phyloP scores from a whole-genome alignment of 2,888 invertebrate species.

The Entomobrya proxima region DNA sequence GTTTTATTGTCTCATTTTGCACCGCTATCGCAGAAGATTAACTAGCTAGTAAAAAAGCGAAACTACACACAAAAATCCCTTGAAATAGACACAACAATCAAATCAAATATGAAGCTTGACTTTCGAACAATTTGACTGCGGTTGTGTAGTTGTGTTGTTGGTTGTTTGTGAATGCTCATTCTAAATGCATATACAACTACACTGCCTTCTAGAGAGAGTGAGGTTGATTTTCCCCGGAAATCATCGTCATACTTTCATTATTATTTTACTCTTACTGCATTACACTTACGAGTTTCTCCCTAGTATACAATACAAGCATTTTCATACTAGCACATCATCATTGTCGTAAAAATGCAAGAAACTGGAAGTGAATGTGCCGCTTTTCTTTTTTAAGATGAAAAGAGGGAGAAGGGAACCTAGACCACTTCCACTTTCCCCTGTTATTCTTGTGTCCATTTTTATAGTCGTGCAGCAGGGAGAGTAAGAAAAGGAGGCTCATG shows the following conservation, averaged over 20 bases:
- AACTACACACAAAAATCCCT: not conserved
- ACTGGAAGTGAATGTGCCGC: slow-evolving; percentile 25
- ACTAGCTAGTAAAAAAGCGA: not conserved
- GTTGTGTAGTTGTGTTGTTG: not conserved
- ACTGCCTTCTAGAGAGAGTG: too few species aligned
- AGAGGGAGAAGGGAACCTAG: not conserved
- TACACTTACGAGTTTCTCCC: not conserved
- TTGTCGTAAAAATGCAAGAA: slow-evolving; percentile 60
- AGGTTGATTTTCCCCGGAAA: not conserved
- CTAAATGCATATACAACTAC: too few species aligned
- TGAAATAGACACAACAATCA: slow-evolving; percentile 31
- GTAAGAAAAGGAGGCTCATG: slow-evolving; percentile 36
- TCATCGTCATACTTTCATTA: not conserved
- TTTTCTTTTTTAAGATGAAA: not conserved
- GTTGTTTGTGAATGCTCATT: too few species aligned
- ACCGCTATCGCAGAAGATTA: slow-evolving; percentile 2
- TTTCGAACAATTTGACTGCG: not conserved
- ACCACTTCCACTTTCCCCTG: slow-evolving; percentile 25
- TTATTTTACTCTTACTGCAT: slow-evolving; percentile 1
- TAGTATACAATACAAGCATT: not conserved
- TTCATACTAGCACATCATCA: slow-evolving; percentile 35
- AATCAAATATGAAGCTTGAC: slow-evolving; percentile 30
- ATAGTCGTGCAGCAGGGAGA: not conserved
- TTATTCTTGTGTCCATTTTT: slow-evolving; percentile 28
- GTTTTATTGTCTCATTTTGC: slow-evolving; percentile 7